Evolutionary conservation across 35 echinoderm and acorn worm genomes (phyloP).

Genomic region (Strongylocentrotus purpuratus): DNA sequence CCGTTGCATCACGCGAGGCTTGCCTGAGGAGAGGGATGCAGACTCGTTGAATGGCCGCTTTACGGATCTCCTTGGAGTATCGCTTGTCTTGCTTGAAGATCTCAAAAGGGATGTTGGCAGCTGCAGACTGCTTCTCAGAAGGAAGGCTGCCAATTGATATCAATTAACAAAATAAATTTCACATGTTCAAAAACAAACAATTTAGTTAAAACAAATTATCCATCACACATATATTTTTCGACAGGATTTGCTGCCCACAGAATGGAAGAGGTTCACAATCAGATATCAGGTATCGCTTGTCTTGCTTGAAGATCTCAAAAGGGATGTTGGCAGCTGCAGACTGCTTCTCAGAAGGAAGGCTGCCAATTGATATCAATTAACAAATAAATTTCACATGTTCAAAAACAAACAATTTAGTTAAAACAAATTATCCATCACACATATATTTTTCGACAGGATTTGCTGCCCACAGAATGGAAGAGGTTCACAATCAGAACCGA

Average conservation of each 20-base stretch:
- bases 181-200: too few species aligned
- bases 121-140: slow-evolving; percentile 70
- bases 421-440: too few species aligned
- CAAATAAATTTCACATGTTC: too few species aligned
- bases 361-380: background rate
- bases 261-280: too few species aligned
- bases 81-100: slow-evolving; percentile 60
- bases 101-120: slow-evolving; percentile 61
- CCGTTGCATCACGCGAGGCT: slow-evolving; percentile 31
- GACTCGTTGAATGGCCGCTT: slow-evolving; percentile 78
- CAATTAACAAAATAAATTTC: background rate
- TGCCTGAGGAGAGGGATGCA: slow-evolving; percentile 84
- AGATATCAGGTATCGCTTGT: slow-evolving; percentile 52
- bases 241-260: too few species aligned
- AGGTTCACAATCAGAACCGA: too few species aligned
- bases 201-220: too few species aligned
- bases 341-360: slow-evolving; percentile 72
- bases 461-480: too few species aligned
- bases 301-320: slow-evolving; percentile 62
- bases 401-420: too few species aligned
- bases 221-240: too few species aligned
- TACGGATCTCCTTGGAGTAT: slow-evolving; percentile 59
- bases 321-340: slow-evolving; percentile 61
- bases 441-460: too few species aligned
- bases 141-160: slow-evolving; percentile 54